Evolutionary conservation across 2,797 vertebrate genomes (phyloP), one percentile per base, ranked within the genome.

Genomic region (Enteromius unitaeniatus): DNA sequence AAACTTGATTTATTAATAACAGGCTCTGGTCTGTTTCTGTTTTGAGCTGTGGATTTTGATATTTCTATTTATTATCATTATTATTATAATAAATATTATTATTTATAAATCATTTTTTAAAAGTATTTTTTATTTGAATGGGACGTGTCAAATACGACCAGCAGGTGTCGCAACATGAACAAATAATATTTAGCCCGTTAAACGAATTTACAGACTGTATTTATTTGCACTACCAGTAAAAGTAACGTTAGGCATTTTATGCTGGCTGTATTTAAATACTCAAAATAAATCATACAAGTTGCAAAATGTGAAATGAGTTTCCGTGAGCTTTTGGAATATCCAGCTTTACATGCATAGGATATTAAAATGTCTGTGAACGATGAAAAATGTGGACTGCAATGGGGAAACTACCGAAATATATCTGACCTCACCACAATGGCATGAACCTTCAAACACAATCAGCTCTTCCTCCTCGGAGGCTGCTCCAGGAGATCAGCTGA

Each of bases 161-260:
- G 79, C 67, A 81, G 68, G 51, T 60, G 67, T 72, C 79, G 51
- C 37, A 72, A 42, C 37, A 60, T 28, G 23, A 72, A 53, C 49
- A 69, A 55, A 42, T 28, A 80, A 53, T 17, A 34, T 37, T 1
- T 5, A 28, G 1, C 47, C 40, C 40, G 1, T 47, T 10, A 47
- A 51, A 37, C 19, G 6, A 31, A 3, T 70, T 49, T 1, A 28
- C 7, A 13, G 0, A 47, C 17, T 19, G 45, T 31, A 17, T n/a
- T 28, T 62, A 26, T 26, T 19, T 45, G 15, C 13, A 9, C 17
- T 78, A 62, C 6, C 53, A 77, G 53, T 42, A 17, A 15, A 45
- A 13, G 23, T n/a, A n/a, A n/a, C n/a, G n/a, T n/a, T 40, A 8
- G 26, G 23, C 73, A 40, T 23, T 31, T 37, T 34, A 73, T 75